Conservation (phyloP, 2,113 vertebrate genomes). For the Smithornis capensis region DNA sequence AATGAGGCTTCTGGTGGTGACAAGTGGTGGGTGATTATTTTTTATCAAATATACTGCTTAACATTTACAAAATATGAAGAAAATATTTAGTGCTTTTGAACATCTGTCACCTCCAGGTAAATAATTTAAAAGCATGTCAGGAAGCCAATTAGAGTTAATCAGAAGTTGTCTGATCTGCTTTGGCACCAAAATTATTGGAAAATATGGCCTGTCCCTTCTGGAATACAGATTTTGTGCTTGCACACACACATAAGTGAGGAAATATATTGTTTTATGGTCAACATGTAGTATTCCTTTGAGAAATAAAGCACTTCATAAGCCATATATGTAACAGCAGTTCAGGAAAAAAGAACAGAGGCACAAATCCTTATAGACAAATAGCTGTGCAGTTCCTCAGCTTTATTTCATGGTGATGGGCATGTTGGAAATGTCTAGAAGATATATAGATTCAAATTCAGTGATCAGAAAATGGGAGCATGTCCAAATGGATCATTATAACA, state of each 20-base stretch:
- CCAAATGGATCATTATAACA: slow-evolving; percentile 54
- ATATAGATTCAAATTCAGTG: slow-evolving; percentile 51
- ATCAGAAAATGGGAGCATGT: slow-evolving; percentile 13
- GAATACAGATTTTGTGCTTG: background rate
- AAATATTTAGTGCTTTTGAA: slow-evolving; percentile 38
- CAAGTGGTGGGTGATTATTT: background rate
- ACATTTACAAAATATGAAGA: background rate
- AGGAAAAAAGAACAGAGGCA: background rate
- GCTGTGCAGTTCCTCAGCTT: background rate
- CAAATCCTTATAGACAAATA: background rate
- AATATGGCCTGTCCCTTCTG: background rate
- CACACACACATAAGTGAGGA: background rate
- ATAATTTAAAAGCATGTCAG: slow-evolving; percentile 39
- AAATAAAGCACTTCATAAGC: background rate
- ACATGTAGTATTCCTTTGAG: background rate
- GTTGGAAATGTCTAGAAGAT: slow-evolving; percentile 17
- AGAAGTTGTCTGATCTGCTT: slow-evolving; percentile 50
- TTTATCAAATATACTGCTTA: background rate
- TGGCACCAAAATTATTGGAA: background rate
- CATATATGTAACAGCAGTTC: slow-evolving; percentile 9
- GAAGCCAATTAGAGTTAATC: slow-evolving; percentile 55
- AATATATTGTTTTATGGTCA: background rate
- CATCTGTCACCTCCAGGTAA: slow-evolving; percentile 35
- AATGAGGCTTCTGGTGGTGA: background rate
- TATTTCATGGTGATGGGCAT: slow-evolving; percentile 42